A percentile compares a stretch with the other conserved stretches of the same genome.
These are phyloP conservation scores for Isaurus tuberculatus DNA, from an alignment of 92 coral and sea anemone genomes.

Conservation along the genomic window DNA sequence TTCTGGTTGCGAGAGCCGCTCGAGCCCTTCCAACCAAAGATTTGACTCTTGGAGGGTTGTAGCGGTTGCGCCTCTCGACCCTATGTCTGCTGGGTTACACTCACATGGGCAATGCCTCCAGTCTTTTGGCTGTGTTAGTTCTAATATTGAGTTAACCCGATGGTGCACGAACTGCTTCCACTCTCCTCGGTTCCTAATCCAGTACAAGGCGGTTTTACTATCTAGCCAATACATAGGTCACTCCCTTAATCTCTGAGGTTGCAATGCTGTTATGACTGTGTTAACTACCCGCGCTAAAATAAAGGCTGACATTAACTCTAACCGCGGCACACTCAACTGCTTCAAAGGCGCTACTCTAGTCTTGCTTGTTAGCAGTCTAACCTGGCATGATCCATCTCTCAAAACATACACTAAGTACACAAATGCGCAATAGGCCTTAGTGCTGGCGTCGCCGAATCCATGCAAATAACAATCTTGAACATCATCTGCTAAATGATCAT, in stretches of 20 bases:
- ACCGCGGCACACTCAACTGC: constrained; percentile 35
- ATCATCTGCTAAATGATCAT: not conserved
- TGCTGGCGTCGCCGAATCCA: constrained; percentile 25
- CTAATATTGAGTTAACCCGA: constrained; percentile 38
- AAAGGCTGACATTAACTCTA: constrained; percentile 52
- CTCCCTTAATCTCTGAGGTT: constrained; percentile 12
- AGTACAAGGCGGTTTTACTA: constrained; percentile 49
- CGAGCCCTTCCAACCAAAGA: constrained; percentile 48
- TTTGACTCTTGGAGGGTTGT: constrained; percentile 30
- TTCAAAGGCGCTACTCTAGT: constrained; percentile 48
- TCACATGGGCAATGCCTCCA: constrained; percentile 61
- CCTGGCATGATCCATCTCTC: not conserved
- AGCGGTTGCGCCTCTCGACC: constrained; percentile 53
- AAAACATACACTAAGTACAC: constrained; percentile 22
- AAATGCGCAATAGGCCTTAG: constrained; percentile 43
- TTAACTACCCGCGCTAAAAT: constrained; percentile 37
- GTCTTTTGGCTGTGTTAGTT: constrained; percentile 20
- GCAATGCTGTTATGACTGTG: constrained; percentile 31
- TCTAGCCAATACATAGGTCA: constrained; percentile 55
- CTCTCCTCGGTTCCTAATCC: constrained; percentile 46
- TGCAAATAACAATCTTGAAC: constrained; percentile 33
- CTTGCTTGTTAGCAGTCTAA: constrained; percentile 9
- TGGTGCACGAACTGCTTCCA: constrained; percentile 63
- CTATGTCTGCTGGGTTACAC: constrained; percentile 59
- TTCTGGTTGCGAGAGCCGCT: constrained; percentile 30